phyloP scores from a whole-genome alignment of 1,140 invertebrate genomes.

The Condylostylus longicornis region DNA sequence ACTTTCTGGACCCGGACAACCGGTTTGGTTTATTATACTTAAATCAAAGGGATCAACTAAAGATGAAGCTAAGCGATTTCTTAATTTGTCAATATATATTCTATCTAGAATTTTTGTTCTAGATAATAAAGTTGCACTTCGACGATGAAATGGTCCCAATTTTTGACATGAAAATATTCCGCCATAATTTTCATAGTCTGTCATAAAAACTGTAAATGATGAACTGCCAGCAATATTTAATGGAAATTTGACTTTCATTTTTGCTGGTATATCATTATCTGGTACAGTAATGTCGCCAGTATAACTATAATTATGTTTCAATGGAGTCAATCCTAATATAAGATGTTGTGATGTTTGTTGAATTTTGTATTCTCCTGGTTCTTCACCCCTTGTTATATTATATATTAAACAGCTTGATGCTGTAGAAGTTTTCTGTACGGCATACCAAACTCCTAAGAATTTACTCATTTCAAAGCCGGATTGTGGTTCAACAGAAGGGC shows the following conservation, averaged over 20 bases:
- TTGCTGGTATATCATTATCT: slow-evolving; percentile 46
- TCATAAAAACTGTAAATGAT: slow-evolving; percentile 54
- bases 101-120: slow-evolving; percentile 51
- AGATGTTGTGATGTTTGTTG: slow-evolving; percentile 62
- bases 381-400: slow-evolving; percentile 53
- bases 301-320: slow-evolving; percentile 59
- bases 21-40: slow-evolving; percentile 52
- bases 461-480: slow-evolving; percentile 51
- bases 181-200: slow-evolving; percentile 60
- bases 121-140: slow-evolving; percentile 63
- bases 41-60: slow-evolving; percentile 59
- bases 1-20: slow-evolving; percentile 39
- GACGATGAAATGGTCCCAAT: slow-evolving; percentile 47
- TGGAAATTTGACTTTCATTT: slow-evolving; percentile 60
- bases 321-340: slow-evolving; percentile 45
- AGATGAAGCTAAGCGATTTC: slow-evolving; percentile 39
- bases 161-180: slow-evolving; percentile 68
- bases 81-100: slow-evolving; percentile 49
- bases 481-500: slow-evolving; percentile 54
- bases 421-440: slow-evolving; percentile 69
- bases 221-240: slow-evolving; percentile 66
- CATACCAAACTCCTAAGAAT: slow-evolving; percentile 66
- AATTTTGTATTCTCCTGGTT: slow-evolving; percentile 50
- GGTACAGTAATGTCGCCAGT: slow-evolving; percentile 51
- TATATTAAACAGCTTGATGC: slow-evolving; percentile 62